Conservation (phyloP, 1,140 invertebrate species). For the Octopus sinensis region DNA sequence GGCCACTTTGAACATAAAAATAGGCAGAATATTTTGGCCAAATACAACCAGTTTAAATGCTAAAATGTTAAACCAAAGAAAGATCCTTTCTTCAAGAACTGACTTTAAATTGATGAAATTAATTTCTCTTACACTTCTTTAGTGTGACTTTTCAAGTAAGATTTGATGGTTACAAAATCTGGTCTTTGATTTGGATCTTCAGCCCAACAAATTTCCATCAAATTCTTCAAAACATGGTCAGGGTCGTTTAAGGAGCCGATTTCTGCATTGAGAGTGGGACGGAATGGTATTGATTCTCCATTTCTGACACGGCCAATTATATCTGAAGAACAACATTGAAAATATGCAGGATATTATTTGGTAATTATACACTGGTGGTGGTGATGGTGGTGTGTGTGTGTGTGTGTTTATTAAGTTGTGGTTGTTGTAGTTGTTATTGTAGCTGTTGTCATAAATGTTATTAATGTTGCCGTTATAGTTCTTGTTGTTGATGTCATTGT, state of each 20-base stretch:
- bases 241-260: conserved; percentile 17
- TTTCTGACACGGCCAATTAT: conserved; percentile 33
- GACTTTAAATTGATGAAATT: too few relatives aligned
- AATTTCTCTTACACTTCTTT: background rate
- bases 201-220: conserved; percentile 44
- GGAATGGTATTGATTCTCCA: conserved; percentile 33
- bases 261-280: conserved; percentile 19
- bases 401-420: background rate
- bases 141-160: conserved; percentile 3
- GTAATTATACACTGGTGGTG: background rate
- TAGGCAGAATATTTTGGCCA: too few relatives aligned
- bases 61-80: too few relatives aligned
- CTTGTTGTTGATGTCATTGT: too few relatives aligned
- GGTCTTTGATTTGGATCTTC: conserved; percentile 37
- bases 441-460: too few relatives aligned
- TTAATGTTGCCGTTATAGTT: too few relatives aligned
- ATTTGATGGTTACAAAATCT: conserved; percentile 31
- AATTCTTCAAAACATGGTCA: conserved; percentile 28
- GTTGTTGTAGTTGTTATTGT: background rate
- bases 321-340: conserved; percentile 28
- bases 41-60: too few relatives aligned
- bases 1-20: too few relatives aligned
- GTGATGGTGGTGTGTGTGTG: too few relatives aligned
- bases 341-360: background rate
- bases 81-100: too few relatives aligned